A percentile compares a stretch with the other conserved stretches of the same genome.
Evolutionary conservation across 2,888 invertebrate species (phyloP).

Genomic region (Epirrhoe tristata): DNA sequence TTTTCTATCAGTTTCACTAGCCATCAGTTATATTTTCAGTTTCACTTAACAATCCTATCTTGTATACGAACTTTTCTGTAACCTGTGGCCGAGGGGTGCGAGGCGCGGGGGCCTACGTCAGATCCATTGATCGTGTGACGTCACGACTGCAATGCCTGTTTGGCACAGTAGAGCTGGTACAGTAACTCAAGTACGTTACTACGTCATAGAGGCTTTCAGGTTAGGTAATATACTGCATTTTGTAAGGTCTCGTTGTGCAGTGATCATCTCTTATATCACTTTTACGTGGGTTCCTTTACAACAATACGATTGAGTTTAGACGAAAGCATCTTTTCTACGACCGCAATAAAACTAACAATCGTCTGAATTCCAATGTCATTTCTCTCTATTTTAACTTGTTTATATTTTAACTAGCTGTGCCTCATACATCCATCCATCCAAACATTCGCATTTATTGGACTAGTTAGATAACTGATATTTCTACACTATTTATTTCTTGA

Average conservation of each 20-base stretch:
- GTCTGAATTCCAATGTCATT: too few relatives aligned
- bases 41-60: not conserved
- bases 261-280: too few relatives aligned
- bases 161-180: conserved; percentile 46
- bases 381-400: too few relatives aligned
- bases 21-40: not conserved
- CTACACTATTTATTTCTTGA: not conserved
- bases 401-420: not conserved
- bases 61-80: conserved; percentile 7
- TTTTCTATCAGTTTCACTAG: too few relatives aligned
- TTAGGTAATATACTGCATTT: conserved; percentile 1
- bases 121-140: conserved; percentile 77
- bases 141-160: conserved; percentile 66
- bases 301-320: too few relatives aligned
- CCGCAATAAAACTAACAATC: too few relatives aligned
- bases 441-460: not conserved
- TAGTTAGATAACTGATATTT: conserved; percentile 5
- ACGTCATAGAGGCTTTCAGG: conserved; percentile 4
- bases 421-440: too few relatives aligned
- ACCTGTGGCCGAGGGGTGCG: conserved; percentile 37
- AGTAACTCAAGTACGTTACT: conserved; percentile 25
- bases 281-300: too few relatives aligned
- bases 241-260: not conserved
- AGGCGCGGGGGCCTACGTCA: conserved; percentile 59
- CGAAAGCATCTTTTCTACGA: too few relatives aligned